These are phyloP conservation scores for Anguilla obscura DNA, from an alignment of 2,797 vertebrate genomes.

Conservation along the genomic window DNA sequence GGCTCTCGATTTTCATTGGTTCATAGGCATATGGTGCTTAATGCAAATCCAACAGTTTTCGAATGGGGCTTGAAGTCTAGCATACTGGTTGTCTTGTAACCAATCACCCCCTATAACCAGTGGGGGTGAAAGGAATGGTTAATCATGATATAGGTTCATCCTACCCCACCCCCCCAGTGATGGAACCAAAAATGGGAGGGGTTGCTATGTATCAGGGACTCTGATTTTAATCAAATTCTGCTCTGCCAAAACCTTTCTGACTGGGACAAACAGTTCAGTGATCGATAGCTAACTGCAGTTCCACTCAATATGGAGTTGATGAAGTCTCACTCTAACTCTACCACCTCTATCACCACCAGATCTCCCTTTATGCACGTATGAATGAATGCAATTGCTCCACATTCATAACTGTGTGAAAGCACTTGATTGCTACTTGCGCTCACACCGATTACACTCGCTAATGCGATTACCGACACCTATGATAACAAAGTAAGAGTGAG, in stretches of 20 bases:
- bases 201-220: background rate
- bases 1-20: background rate
- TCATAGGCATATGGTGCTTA: background rate
- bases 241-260: background rate
- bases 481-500: background rate
- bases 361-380: too few relatives aligned
- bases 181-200: too few relatives aligned
- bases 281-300: background rate
- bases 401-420: background rate
- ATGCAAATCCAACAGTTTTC: background rate
- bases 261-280: background rate
- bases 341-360: background rate
- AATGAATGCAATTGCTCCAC: background rate
- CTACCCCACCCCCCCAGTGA: background rate
- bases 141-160: background rate
- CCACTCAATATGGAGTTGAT: background rate
- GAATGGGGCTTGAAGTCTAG: background rate
- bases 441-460: background rate
- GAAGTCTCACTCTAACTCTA: background rate
- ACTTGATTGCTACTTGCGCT: background rate
- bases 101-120: background rate
- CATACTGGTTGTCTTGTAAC: background rate
- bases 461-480: background rate
- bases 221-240: background rate
- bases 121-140: background rate